Evolutionary conservation across 2,113 vertebrate species (phyloP).

Genomic region (Ramphastos sulfuratus): DNA sequence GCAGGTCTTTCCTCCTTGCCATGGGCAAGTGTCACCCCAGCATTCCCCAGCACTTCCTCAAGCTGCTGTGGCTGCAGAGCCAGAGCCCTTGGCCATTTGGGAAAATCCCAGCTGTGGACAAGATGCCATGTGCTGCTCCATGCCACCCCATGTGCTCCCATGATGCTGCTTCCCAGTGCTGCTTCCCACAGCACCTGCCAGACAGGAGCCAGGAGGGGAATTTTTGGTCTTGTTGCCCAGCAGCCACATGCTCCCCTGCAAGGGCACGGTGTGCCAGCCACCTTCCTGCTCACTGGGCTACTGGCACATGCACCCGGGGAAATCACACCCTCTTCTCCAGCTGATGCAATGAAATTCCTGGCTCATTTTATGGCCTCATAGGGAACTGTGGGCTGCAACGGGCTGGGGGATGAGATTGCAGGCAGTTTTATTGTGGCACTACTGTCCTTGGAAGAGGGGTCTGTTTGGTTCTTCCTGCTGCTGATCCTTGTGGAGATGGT

Average conservation of each 20-base stretch:
- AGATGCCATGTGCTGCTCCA: fast-evolving
- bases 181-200: fast-evolving
- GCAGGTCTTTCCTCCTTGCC: background rate
- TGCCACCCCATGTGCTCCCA: background rate
- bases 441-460: background rate
- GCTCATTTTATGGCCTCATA: background rate
- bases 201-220: background rate
- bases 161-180: background rate
- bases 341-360: background rate
- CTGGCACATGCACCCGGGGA: background rate
- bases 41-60: background rate
- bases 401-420: background rate
- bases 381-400: background rate
- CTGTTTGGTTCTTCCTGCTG: background rate
- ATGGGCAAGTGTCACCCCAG: fast-evolving
- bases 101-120: background rate
- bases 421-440: background rate
- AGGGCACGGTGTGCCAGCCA: fast-evolving
- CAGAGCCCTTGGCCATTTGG: fast-evolving
- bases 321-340: background rate
- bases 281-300: fast-evolving
- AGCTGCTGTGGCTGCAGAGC: background rate
- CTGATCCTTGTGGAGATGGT: background rate
- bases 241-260: background rate
- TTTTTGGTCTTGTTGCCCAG: background rate